Percentiles rank a stretch among this genome's conserved stretches.
phyloP scores from a whole-genome alignment of 2,888 invertebrate genomes.

The Drosophila dives region DNA sequence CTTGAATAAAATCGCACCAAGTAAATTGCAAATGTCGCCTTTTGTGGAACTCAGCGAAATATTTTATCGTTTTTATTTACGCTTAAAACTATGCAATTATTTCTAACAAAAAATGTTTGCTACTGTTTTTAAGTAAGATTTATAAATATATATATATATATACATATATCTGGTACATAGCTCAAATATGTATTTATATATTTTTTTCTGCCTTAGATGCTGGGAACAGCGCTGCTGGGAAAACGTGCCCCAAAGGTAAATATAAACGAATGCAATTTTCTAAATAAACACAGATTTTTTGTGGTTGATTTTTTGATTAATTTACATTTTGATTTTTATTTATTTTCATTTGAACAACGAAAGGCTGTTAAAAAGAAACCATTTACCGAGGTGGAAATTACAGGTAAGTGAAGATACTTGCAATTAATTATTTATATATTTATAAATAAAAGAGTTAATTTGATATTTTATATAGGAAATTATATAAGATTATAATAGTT shows the following conservation, averaged over 20 bases:
- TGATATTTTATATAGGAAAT: no score
- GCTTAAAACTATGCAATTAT: slow-evolving; percentile 61
- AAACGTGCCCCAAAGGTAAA: slow-evolving; percentile 84
- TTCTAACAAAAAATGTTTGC: slow-evolving; percentile 10
- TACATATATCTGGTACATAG: neutral
- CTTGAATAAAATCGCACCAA: neutral
- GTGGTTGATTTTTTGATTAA: slow-evolving; percentile 22
- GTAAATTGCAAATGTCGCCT: neutral
- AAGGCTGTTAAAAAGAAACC: slow-evolving; percentile 85
- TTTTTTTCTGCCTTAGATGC: slow-evolving; percentile 77
- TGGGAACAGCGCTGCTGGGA: slow-evolving; percentile 85
- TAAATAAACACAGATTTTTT: neutral
- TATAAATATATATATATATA: slow-evolving; percentile 5
- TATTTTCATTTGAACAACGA: slow-evolving; percentile 20
- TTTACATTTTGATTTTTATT: slow-evolving; percentile 23
- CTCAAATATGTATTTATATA: slow-evolving; percentile 9
- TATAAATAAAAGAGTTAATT: neutral
- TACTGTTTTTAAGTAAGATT: slow-evolving; percentile 14
- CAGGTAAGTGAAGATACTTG: slow-evolving; percentile 74
- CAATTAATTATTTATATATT: slow-evolving; percentile 11
- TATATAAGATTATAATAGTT: no score
- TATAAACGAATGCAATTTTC: slow-evolving; percentile 23
- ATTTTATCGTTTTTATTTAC: slow-evolving; percentile 2
- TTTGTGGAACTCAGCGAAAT: no score
- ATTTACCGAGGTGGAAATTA: slow-evolving; percentile 84